Base-by-base conservation (phyloP, 2,113 vertebrate species). In the Melanocharis versteri region DNA sequence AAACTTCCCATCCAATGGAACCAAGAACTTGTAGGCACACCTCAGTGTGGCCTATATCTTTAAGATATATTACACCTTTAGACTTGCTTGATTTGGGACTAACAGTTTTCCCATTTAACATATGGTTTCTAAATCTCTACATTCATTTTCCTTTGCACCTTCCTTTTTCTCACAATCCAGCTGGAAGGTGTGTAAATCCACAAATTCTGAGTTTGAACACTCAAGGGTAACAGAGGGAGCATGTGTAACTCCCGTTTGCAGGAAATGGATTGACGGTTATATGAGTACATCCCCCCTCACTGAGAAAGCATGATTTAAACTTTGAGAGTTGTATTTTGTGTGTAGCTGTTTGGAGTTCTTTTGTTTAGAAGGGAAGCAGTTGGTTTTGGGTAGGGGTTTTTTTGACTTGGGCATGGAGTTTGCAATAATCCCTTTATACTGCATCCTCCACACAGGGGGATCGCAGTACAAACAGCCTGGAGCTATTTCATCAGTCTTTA, bases 161-260 rank as follows among this genome's bases (percentile, higher is more conserved):
- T 87, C 31, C 19, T 58, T 71, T 57, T 75, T 28, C 69, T 84
- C 57, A 68, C 39, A 89, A 28, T 37, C n/a, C 72, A 75, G 51
- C 3, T 75, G 10, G 31, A 71, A 92, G 35, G 27, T 69, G 35
- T 42, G 6, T 60, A 90, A 89, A 31, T 16, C 61, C 53, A 57
- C 2, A 16, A 94, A 82, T 66, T 26, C 71, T 3, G 30, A 77
- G 47, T 71, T 51, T 83, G 37, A 90, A 89, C 7, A 37, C 40
- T 64, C 20, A 78, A n/a, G 16, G 22, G 28, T 56, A 86, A 84
- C 13, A 86, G 35, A 72, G 17, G 24, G 22, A 92, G 26, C 20
- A 44, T 0, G 2, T 5, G 1, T 85, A 94, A 78, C 61, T 82
- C 60, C 33, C 0, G 0, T 21, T 62, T 45, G 39, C 31, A 77